Base-by-base conservation (phyloP, 2,888 invertebrate genomes). In the Bombylius discolor region DNA sequence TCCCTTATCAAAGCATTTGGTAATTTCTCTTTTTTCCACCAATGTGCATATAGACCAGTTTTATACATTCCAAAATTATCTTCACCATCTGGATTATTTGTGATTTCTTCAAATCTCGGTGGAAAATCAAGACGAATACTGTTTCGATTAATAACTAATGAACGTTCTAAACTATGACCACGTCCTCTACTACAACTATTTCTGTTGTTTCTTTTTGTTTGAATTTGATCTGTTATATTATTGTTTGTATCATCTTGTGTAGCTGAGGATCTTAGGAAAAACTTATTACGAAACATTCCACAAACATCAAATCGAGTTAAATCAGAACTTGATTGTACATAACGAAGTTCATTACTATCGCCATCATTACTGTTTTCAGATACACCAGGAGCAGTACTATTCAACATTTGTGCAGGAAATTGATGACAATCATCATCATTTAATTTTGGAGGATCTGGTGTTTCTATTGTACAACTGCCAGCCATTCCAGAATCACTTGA, bases 21-120 rank as follows among this genome's bases (percentile, higher is more conserved):
- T 70, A 89, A 79, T 69, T 85, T 85, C 70, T 87, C 88, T 79
- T 91, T 91, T 78, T 90, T 84, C 89, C 90, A 91, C 91, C 91
- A 91, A 77, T 91, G 91, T 61, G 89, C 90, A 74, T 91, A 91
- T 74, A 91, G 78, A 67, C 89, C 89, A 51, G 89, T 89, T 58
- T 85, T 85, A 74, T 85, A 91, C 68, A 85, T 62, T 60, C 61
- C 62, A 23, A 54, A 56, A 50, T 56, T 57, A 3, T 58, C 51
- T 5, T 14, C 47, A 31, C 47, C 53, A 33, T 55, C 52, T n/a
- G n/a, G 33, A 13, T 31, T 23, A 14, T 45, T 48, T 31, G 34
- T 48, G 9, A 23, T n/a, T 11, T 51, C 51, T 9, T 55, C 39
- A 14, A 14, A 14, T 7, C n/a, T 45, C 3, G 61, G 53, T 51